Evolutionary conservation across 2,797 vertebrate genomes (phyloP).

Genomic region (Xenops minutus): DNA sequence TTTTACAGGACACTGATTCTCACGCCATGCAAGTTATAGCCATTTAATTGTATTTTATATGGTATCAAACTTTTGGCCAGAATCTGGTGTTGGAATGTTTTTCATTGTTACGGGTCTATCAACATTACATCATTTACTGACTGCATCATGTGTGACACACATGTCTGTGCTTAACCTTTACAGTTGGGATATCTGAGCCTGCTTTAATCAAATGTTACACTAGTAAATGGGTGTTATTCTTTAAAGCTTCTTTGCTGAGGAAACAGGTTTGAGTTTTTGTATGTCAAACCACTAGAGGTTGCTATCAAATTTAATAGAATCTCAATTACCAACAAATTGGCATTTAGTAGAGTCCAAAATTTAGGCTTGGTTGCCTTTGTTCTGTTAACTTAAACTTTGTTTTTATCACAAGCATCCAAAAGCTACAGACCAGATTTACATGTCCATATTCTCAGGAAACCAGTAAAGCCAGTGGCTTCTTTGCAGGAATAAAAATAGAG

Average conservation of each 20-base stretch:
- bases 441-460: neutral
- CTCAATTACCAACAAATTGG: conserved; percentile 17
- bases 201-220: conserved; percentile 58
- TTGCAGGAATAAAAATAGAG: neutral
- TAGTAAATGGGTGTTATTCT: conserved; percentile 45
- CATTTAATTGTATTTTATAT: conserved; percentile 58
- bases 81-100: conserved; percentile 49
- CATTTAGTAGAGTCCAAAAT: conserved; percentile 20
- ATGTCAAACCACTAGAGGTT: neutral
- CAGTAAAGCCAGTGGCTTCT: neutral
- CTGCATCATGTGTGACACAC: conserved; percentile 64
- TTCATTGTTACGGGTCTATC: conserved; percentile 53
- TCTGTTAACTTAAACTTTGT: conserved; percentile 63
- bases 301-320: conserved; percentile 36
- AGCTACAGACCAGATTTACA: neutral
- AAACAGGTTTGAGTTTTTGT: neutral
- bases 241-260: conserved; percentile 34
- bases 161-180: conserved; percentile 60
- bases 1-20: conserved; percentile 52
- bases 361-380: conserved; percentile 66
- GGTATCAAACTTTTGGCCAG: conserved; percentile 55
- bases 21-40: conserved; percentile 40
- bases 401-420: neutral
- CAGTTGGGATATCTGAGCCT: conserved; percentile 47
- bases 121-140: conserved; percentile 65